Evolutionary conservation across 23 tunicate genomes (phyloP).

Genomic region (Trididemnum nubilum): DNA sequence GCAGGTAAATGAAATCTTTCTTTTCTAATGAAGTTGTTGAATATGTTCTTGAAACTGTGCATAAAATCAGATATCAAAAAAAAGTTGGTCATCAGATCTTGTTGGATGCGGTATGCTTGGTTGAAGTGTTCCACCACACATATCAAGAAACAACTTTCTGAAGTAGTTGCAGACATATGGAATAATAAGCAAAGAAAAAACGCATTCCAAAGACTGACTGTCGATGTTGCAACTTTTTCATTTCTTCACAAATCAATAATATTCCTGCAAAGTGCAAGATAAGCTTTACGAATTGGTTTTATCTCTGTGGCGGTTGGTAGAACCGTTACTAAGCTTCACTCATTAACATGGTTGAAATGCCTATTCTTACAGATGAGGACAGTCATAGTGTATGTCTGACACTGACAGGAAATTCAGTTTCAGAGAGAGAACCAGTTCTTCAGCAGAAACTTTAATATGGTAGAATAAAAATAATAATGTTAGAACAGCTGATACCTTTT

Average conservation of each 20-base stretch:
- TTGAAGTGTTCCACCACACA: slow-evolving; percentile 2
- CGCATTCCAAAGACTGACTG: neutral
- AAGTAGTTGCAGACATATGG: neutral
- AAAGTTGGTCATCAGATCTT: neutral
- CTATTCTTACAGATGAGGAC: neutral
- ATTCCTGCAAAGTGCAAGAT: neutral
- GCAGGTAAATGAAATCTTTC: slow-evolving; percentile 21
- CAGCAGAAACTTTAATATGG: neutral
- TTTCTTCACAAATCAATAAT: neutral
- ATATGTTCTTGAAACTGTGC: neutral
- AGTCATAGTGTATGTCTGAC: neutral
- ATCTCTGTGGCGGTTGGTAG: neutral
- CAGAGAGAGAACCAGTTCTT: neutral
- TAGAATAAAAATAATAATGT: neutral
- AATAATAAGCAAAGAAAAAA: neutral
- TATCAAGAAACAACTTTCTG: slow-evolving; percentile 1
- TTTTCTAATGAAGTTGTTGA: slow-evolving; percentile 16
- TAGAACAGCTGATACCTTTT: neutral
- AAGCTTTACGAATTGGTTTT: neutral
- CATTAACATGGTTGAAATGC: neutral
- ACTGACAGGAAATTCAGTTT: neutral
- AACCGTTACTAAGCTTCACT: neutral
- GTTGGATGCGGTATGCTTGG: slow-evolving; percentile 15
- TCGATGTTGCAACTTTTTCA: neutral
- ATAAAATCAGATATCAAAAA: slow-evolving; percentile 1